Evolutionary conservation across 1,140 invertebrate species (phyloP), one percentile per base, ranked within the genome.

Genomic region (Adelges cooleyi): DNA sequence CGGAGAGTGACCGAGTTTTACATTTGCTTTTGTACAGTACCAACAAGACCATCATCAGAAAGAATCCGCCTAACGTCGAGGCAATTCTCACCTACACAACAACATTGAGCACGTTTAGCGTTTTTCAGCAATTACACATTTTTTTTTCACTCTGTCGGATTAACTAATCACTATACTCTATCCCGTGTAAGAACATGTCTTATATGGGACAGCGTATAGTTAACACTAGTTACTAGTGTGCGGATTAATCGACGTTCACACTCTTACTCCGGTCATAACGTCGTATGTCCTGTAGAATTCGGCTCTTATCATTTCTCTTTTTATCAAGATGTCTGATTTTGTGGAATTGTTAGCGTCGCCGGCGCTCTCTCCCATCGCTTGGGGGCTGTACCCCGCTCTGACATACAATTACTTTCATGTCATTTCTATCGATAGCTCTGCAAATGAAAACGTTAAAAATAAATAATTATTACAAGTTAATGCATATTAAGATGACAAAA

Each of bases 261-360:
- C 33, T 59, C 68, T 72, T 27, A 79, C 82, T 54, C 90, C 90
- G 66, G 89, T 92, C 88, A 91, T 91, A 70, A 88, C 86, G 78
- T 92, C 90, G 75, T 93, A 93, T 36, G 88, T 90, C 68, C 85
- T 85, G 77, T 89, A 93, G 76, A 89, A 90, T 74, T 90, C 86
- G 69, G 82, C 80, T 70, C 67, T 51, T 20, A 69, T 66, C n/a
- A 65, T 66, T 48, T 70, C 68, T 27, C 68, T 38, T 53, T 68
- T 62, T 27, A 62, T 29, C 38, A 44, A 44, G 54, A 62, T 46
- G 54, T 62, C 65, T 23, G 62, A 51, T 40, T 68, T 48, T 20
- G 68, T 69, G 22, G 67, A 52, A 29, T 62, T 62, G 9, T 10
- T 62, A 17, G 44, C 27, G 29, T 48, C 54, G 22, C 59, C 56